phyloP scores from a whole-genome alignment of 2,113 vertebrate genomes.

The human (Homo sapiens) region GRCh38 chr12:101189001-101189500 shows the following conservation, averaged over 20 bases:
- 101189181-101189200: not conserved
- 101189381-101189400: not conserved
- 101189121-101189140: not conserved
- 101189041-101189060: not conserved
- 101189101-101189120: not conserved
- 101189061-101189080: not conserved
- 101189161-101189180: not conserved
- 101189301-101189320: not conserved
- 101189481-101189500: not conserved
- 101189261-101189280: not conserved
- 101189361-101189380: not conserved
- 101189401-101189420: not conserved
- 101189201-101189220: not conserved
- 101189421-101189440: not conserved
- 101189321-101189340: not conserved
- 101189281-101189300: not conserved
- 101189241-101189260: not conserved
- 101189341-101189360: not conserved
- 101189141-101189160: not conserved
- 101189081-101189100: not conserved
- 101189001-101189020: not conserved
- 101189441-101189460: not conserved
- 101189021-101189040: not conserved
- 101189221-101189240: not conserved
- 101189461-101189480: not conserved